Percentiles rank a stretch among this genome's conserved stretches.
Evolutionary conservation across 2,113 vertebrate genomes (phyloP).

Genomic region (Hemichromis elongatus): DNA sequence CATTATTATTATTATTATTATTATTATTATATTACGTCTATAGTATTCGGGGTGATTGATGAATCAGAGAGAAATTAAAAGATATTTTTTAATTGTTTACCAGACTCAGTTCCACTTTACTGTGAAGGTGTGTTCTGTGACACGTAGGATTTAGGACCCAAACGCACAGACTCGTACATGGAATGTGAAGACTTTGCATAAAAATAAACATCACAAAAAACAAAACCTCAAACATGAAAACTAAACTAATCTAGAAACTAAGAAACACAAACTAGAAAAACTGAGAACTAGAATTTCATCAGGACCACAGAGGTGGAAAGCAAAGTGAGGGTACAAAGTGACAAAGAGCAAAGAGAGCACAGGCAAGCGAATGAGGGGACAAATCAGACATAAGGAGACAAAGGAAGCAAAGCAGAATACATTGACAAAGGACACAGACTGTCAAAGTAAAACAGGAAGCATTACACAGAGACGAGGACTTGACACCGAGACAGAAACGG

Average conservation of each 20-base stretch:
- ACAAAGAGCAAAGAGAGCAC: rapidly evolving
- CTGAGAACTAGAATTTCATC: neutral
- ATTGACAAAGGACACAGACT: neutral
- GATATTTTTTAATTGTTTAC: neutral
- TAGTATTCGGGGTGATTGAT: neutral
- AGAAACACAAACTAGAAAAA: rapidly evolving
- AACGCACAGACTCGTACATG: rapidly evolving
- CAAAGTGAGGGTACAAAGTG: rapidly evolving
- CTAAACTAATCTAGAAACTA: neutral
- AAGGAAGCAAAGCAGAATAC: neutral
- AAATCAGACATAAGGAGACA: neutral
- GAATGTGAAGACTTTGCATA: neutral
- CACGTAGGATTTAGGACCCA: neutral
- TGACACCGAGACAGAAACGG: neutral
- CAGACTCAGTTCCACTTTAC: neutral
- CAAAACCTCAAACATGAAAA: neutral
- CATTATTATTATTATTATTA: too few relatives aligned
- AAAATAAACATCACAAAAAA: neutral
- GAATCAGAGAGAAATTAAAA: neutral
- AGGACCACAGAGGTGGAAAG: neutral
- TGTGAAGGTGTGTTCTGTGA: neutral
- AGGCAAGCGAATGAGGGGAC: neutral
- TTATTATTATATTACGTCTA: too few relatives aligned
- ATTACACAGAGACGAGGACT: neutral
- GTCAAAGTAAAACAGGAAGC: neutral